phyloP scores from a whole-genome alignment of 2,797 vertebrate species.

The Eleutherodactylus coqui region DNA sequence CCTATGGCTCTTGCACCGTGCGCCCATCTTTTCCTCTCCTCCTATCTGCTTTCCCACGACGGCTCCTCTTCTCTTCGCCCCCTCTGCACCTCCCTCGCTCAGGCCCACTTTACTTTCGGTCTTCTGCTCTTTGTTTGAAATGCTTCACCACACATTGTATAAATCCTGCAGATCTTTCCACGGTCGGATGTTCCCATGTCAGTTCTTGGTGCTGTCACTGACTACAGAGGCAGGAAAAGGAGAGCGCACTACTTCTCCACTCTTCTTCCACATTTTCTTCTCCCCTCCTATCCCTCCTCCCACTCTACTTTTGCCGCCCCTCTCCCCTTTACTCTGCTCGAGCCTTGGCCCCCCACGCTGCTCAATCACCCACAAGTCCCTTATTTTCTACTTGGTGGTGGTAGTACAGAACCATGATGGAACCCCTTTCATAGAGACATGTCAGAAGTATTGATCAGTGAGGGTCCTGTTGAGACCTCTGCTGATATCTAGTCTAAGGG shows the following conservation, averaged over 20 bases:
- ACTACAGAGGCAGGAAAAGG: background rate
- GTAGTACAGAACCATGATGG: no score
- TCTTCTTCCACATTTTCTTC: background rate
- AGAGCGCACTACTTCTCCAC: background rate
- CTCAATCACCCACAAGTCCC: no score
- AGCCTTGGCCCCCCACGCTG: no score
- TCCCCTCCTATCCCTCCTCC: background rate
- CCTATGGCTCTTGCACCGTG: background rate
- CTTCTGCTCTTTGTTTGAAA: constrained; percentile 32
- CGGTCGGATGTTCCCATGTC: background rate
- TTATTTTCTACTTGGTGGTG: no score
- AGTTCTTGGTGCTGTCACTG: background rate
- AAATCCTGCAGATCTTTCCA: constrained; percentile 30
- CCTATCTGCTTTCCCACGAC: background rate
- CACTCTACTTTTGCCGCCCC: background rate
- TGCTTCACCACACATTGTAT: constrained; percentile 35
- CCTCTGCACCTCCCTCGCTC: background rate
- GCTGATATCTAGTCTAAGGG: no score
- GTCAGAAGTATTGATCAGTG: no score
- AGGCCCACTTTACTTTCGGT: background rate
- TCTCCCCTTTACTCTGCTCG: background rate
- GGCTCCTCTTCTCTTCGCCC: background rate
- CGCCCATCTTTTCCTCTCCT: background rate
- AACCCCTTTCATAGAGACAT: no score
- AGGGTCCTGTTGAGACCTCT: no score